phyloP scores from a whole-genome alignment of 1,140 invertebrate species.

The Meloidogyne chitwoodi region DNA sequence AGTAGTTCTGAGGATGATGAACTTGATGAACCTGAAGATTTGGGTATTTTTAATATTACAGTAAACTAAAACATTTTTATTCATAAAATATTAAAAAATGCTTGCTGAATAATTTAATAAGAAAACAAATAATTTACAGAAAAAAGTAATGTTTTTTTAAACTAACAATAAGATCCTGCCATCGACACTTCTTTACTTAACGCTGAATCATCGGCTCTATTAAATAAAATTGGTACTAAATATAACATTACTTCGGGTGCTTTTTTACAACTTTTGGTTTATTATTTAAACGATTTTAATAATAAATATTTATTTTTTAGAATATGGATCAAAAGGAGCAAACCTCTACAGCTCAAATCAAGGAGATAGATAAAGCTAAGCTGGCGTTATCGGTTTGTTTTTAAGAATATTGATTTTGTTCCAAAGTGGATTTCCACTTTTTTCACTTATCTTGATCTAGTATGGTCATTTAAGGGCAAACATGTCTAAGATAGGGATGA shows the following conservation, averaged over 20 bases:
- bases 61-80: too few species aligned
- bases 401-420: constrained; percentile 19
- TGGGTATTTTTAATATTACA: constrained; percentile 22
- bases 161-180: constrained; percentile 29
- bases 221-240: constrained; percentile 45
- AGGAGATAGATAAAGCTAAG: constrained; percentile 55
- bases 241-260: constrained; percentile 34
- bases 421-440: too few species aligned
- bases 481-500: too few species aligned
- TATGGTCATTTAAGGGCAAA: too few species aligned
- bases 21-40: constrained; percentile 38
- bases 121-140: too few species aligned
- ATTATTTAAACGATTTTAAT: not conserved
- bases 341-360: constrained; percentile 41
- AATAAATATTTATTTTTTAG: not conserved
- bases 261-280: constrained; percentile 39
- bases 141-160: too few species aligned
- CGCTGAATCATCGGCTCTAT: constrained; percentile 34
- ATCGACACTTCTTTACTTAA: constrained; percentile 42
- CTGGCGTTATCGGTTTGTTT: constrained; percentile 48
- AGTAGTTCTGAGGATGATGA: constrained; percentile 38
- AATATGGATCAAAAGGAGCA: constrained; percentile 49
- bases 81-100: too few species aligned
- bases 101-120: too few species aligned
- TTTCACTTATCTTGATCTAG: too few species aligned